Evolutionary conservation across 2,113 vertebrate genomes (phyloP).

Genomic region (Myodes glareolus): DNA sequence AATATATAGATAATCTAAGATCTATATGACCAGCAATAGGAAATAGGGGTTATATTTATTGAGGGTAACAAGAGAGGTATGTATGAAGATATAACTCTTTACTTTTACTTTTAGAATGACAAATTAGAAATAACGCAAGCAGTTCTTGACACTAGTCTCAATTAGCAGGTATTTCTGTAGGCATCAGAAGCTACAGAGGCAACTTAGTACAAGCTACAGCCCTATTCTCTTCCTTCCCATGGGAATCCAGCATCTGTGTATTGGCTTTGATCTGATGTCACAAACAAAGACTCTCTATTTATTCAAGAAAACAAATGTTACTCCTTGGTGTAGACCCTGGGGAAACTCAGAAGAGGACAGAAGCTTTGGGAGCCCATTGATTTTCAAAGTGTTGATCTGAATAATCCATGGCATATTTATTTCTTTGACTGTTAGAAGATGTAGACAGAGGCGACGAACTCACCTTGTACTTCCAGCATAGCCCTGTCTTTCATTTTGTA

Average conservation of each 20-base stretch:
- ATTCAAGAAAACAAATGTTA: slow-evolving; percentile 80
- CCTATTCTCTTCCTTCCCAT: slow-evolving; percentile 56
- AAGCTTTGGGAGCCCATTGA: slow-evolving; percentile 72
- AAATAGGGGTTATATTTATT: background rate
- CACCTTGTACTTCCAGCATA: slow-evolving; percentile 62
- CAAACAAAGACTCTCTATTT: slow-evolving; percentile 76
- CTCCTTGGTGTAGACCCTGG: slow-evolving; percentile 62
- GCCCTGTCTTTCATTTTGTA: slow-evolving; percentile 14
- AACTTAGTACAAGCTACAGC: slow-evolving; percentile 52
- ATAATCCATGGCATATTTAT: slow-evolving; percentile 77
- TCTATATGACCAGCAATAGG: background rate
- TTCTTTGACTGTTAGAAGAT: slow-evolving; percentile 68
- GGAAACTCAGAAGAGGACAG: slow-evolving; percentile 66
- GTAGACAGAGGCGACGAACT: slow-evolving; percentile 30
- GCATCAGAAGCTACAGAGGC: slow-evolving; percentile 55
- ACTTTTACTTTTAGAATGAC: background rate
- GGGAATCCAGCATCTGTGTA: slow-evolving; percentile 69
- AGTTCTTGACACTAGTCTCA: slow-evolving; percentile 13
- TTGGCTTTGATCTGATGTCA: slow-evolving; percentile 75
- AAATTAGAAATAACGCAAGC: background rate
- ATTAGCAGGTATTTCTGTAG: slow-evolving; percentile 49
- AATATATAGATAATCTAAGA: background rate
- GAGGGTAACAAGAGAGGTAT: background rate
- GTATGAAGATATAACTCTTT: background rate
- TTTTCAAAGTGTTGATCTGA: slow-evolving; percentile 78